Evolutionary conservation across 2,797 vertebrate genomes (phyloP).

Genomic region (Neosilurus mollespiculum): DNA sequence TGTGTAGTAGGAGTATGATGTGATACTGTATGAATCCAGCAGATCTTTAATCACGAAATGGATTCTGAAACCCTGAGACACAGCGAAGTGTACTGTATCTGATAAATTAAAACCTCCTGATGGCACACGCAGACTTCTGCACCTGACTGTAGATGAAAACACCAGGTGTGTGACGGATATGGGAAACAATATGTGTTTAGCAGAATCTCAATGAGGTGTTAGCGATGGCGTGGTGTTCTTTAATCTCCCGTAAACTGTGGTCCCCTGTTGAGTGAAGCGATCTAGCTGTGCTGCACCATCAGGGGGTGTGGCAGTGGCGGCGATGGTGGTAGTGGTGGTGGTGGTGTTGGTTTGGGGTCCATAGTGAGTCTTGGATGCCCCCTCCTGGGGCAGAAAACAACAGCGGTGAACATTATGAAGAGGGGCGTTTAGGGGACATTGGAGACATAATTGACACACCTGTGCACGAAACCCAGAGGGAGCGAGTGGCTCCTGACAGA

Average conservation of each 20-base stretch:
- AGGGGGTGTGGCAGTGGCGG: too few relatives aligned
- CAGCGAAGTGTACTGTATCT: background rate
- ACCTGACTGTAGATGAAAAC: slow-evolving; percentile 25
- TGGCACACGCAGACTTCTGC: background rate
- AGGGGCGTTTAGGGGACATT: slow-evolving; percentile 60
- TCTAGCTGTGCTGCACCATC: slow-evolving; percentile 42
- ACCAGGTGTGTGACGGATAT: slow-evolving; percentile 18
- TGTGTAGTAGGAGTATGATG: too few relatives aligned
- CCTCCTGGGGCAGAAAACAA: slow-evolving; percentile 62
- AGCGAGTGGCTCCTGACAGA: slow-evolving; percentile 75
- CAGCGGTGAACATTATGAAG: slow-evolving; percentile 56
- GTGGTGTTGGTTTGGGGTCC: background rate
- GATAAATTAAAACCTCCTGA: background rate
- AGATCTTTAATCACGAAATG: background rate
- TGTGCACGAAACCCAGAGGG: slow-evolving; percentile 59
- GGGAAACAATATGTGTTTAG: slow-evolving; percentile 16
- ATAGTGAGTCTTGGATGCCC: slow-evolving; percentile 48
- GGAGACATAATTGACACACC: slow-evolving; percentile 49
- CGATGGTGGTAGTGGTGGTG: background rate
- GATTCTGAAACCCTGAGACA: background rate
- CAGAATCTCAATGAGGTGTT: slow-evolving; percentile 19
- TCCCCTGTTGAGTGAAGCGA: slow-evolving; percentile 44
- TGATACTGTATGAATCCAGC: too few relatives aligned
- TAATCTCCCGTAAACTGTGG: slow-evolving; percentile 31
- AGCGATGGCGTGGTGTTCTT: slow-evolving; percentile 1